Conservation (phyloP, 2,888 invertebrate species). For the Trissolcus brochymenae region DNA sequence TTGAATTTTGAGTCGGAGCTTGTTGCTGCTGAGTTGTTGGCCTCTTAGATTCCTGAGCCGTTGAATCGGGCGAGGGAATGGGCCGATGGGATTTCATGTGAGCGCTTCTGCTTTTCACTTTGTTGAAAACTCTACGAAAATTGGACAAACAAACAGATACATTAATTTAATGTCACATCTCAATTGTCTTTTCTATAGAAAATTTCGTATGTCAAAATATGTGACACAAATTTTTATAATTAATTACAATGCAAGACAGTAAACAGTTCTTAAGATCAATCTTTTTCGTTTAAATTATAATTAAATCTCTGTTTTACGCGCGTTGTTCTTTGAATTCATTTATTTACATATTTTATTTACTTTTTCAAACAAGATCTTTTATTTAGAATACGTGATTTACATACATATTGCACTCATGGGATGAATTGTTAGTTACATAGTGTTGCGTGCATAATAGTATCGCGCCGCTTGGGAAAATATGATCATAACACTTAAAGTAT, state of each 20-base stretch:
- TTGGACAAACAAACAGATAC: background rate
- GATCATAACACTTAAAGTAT: slow-evolving; percentile 21
- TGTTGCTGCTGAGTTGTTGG: slow-evolving; percentile 60
- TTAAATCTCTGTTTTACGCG: no score
- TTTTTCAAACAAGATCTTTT: background rate
- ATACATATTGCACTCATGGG: slow-evolving; percentile 24
- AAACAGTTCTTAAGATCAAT: no score
- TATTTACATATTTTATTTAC: background rate
- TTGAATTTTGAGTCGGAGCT: slow-evolving; percentile 46
- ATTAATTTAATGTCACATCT: slow-evolving; percentile 1
- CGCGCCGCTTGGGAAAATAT: slow-evolving; percentile 19
- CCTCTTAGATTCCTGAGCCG: slow-evolving; percentile 82
- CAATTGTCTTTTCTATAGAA: background rate
- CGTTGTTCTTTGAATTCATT: slow-evolving; percentile 1
- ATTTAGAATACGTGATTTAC: background rate
- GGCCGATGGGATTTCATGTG: slow-evolving; percentile 99
- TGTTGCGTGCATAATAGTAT: slow-evolving; percentile 9
- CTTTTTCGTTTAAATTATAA: no score
- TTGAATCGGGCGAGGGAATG: slow-evolving; percentile 83
- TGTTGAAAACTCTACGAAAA: slow-evolving; percentile 90
- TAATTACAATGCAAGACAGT: no score
- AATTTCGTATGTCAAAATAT: no score
- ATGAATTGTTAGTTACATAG: slow-evolving; percentile 27
- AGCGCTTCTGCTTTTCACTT: slow-evolving; percentile 99
- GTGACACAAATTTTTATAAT: no score